Conservation (phyloP, 2,113 vertebrate genomes). For the Melanerpes formicivorus region DNA sequence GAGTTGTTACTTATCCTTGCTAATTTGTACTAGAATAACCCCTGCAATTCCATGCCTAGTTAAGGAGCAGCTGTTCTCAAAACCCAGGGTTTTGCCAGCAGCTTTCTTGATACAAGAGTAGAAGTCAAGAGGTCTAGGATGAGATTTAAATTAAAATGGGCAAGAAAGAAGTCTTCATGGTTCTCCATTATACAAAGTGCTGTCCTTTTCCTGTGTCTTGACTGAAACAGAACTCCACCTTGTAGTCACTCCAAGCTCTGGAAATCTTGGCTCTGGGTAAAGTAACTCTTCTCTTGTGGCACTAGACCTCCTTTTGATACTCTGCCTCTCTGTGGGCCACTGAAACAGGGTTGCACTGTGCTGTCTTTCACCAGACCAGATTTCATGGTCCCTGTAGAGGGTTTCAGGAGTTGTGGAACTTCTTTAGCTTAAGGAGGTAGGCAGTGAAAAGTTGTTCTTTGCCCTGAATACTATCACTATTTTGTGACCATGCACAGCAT, state of each 20-base stretch:
- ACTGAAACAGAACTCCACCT: not conserved
- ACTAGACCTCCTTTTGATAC: not conserved
- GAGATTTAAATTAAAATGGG: not conserved
- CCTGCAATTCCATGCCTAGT: not conserved
- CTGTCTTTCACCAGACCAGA: not conserved
- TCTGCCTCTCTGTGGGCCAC: not conserved
- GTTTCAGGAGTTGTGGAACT: not conserved
- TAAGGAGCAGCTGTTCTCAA: not conserved
- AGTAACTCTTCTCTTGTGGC: not conserved
- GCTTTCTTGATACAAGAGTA: not conserved
- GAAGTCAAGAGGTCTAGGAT: not conserved
- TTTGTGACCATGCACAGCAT: not conserved
- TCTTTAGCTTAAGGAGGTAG: not conserved
- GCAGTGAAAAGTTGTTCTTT: not conserved
- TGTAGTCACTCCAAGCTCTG: not conserved
- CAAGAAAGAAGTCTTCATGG: not conserved
- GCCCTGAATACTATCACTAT: not conserved
- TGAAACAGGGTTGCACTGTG: not conserved
- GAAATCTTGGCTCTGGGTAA: not conserved
- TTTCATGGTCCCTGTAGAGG: not conserved
- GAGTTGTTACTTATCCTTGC: fast-evolving
- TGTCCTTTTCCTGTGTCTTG: not conserved
- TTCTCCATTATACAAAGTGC: not conserved
- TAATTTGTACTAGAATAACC: not conserved
- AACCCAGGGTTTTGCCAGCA: not conserved